A percentile compares a stretch with the other conserved stretches of the same genome.
These are phyloP conservation scores for Scaptomyza pallida DNA, from an alignment of 1,140 invertebrate genomes.

Conservation along the genomic window DNA sequence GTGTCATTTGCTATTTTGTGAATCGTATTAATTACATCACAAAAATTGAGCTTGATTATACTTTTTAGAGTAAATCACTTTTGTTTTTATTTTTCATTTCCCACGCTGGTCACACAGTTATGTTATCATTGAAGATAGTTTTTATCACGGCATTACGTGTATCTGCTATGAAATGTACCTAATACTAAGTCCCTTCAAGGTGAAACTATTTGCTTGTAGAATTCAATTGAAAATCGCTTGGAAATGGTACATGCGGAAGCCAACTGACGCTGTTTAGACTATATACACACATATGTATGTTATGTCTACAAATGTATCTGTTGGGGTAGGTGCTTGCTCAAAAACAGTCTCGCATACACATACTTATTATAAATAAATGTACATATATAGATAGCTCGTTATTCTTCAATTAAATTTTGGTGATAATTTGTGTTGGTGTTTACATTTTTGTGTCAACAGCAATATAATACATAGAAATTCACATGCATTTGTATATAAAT, in stretches of 20 bases:
- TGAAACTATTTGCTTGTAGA: conserved; percentile 15
- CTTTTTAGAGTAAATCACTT: not conserved
- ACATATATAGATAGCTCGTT: not conserved
- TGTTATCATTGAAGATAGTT: conserved; percentile 38
- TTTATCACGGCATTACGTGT: conserved; percentile 15
- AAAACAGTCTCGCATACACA: not conserved
- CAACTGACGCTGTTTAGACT: not conserved
- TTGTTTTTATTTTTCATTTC: not conserved
- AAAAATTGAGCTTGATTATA: not conserved
- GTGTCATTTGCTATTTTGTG: no score
- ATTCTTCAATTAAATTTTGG: conserved; percentile 14
- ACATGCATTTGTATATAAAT: no score
- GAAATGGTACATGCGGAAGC: conserved; percentile 20
- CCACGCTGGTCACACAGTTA: conserved; percentile 4
- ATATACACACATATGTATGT: not conserved
- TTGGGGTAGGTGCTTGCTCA: conserved; percentile 60
- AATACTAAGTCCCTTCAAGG: conserved; percentile 23
- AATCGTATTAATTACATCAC: not conserved
- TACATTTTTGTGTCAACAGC: conserved; percentile 7
- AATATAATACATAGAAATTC: not conserved
- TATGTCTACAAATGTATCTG: not conserved
- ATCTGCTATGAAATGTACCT: no score
- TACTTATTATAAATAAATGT: not conserved
- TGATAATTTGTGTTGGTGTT: conserved; percentile 54
- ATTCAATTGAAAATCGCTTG: not conserved